Conservation (phyloP, 2,888 invertebrate species). For the Drosophila paramelanica region DNA sequence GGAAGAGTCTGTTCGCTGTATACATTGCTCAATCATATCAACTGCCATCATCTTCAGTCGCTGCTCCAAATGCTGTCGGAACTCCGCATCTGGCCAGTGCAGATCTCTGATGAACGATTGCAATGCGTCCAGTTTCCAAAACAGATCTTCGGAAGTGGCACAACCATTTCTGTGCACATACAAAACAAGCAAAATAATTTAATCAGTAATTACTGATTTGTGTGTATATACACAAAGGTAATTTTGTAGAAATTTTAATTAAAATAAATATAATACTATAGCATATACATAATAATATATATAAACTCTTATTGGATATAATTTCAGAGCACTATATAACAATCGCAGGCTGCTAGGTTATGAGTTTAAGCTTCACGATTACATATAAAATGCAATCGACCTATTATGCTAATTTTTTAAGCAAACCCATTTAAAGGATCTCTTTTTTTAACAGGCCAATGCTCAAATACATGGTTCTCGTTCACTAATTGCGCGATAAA, state of each 20-base stretch:
- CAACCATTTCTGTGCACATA: constrained; percentile 92
- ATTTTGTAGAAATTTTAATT: background rate
- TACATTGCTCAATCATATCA: constrained; percentile 99
- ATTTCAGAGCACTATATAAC: background rate
- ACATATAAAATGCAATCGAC: background rate
- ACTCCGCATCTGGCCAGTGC: constrained; percentile 99
- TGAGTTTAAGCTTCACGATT: background rate
- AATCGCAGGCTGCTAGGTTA: background rate
- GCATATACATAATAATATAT: constrained; percentile 2
- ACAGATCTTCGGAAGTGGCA: constrained; percentile 98
- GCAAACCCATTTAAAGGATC: background rate
- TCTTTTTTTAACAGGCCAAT: background rate
- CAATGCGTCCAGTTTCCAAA: constrained; percentile 99
- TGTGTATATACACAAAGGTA: too few species aligned
- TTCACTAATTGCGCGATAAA: too few species aligned
- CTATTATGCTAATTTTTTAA: background rate
- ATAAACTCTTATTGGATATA: background rate
- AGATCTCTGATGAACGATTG: constrained; percentile 99
- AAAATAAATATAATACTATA: background rate
- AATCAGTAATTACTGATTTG: background rate
- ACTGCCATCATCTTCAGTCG: constrained; percentile 98
- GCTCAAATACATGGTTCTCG: background rate
- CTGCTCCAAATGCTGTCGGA: constrained; percentile 97
- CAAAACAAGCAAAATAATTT: background rate
- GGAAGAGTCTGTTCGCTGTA: constrained; percentile 94